phyloP scores from a whole-genome alignment of 23 tunicate species.

The Diplosoma virens region DNA sequence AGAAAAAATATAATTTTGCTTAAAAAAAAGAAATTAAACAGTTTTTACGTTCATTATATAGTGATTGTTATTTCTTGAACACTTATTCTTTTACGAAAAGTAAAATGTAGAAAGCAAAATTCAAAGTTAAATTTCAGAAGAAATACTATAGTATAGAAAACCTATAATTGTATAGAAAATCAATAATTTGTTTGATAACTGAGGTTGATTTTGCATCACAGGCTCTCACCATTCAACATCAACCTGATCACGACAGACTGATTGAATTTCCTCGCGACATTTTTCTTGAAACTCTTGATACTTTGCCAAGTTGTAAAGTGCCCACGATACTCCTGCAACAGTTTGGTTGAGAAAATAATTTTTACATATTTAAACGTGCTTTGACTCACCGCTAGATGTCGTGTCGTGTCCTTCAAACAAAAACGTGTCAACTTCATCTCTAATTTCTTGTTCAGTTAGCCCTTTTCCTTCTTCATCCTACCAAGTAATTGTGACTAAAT shows the following conservation, averaged over 20 bases:
- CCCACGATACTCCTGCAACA: conserved; percentile 24
- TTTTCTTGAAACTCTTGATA: conserved; percentile 32
- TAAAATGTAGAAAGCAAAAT: too few relatives aligned
- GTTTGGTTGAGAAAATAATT: neutral
- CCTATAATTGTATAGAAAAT: too few relatives aligned
- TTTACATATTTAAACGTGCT: neutral
- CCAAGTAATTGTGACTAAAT: too few relatives aligned
- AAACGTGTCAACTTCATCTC: conserved; percentile 77
- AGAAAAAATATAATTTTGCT: too few relatives aligned
- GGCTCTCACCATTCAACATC: conserved; percentile 28
- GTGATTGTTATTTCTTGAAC: too few relatives aligned
- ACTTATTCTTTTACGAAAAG: too few relatives aligned
- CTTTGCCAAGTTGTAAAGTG: conserved; percentile 31
- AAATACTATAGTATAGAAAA: too few relatives aligned
- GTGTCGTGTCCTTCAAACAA: conserved; percentile 86
- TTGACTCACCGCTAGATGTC: conserved; percentile 44
- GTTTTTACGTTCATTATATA: too few relatives aligned
- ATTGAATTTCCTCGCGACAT: conserved; percentile 27
- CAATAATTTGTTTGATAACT: too few relatives aligned
- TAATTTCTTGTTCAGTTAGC: conserved; percentile 47
- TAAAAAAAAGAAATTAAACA: too few relatives aligned
- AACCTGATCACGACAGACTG: neutral
- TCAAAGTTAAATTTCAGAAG: too few relatives aligned
- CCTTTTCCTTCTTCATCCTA: conserved; percentile 67
- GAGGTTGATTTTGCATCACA: too few relatives aligned